Percentiles rank a stretch among this genome's conserved stretches.
These are phyloP conservation scores for Lepeophtheirus salmonis DNA, from an alignment of 1,140 invertebrate species.

Conservation along the genomic window DNA sequence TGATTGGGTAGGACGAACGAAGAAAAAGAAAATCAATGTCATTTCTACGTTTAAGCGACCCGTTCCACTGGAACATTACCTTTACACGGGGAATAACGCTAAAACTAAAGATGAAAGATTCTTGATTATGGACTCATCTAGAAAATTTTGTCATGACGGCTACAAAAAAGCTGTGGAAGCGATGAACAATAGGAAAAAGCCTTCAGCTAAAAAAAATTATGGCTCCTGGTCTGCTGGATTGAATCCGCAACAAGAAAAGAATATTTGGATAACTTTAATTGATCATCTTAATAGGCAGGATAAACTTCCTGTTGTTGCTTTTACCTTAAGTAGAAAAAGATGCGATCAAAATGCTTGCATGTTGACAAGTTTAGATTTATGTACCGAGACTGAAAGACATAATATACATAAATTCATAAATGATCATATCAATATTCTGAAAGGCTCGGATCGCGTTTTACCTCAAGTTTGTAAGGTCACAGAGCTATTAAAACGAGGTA, in stretches of 20 bases:
- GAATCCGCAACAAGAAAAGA: constrained; percentile 44
- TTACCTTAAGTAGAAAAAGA: constrained; percentile 74
- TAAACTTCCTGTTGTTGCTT: constrained; percentile 77
- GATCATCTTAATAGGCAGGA: constrained; percentile 54
- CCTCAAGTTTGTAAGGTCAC: constrained; percentile 50
- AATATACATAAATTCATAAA: constrained; percentile 65
- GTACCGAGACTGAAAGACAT: constrained; percentile 56
- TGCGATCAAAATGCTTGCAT: constrained; percentile 54
- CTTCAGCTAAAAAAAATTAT: background rate
- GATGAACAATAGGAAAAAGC: constrained; percentile 38
- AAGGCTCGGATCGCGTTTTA: constrained; percentile 59
- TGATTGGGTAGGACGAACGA: constrained; percentile 87
- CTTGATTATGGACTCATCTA: constrained; percentile 56
- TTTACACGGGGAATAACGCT: constrained; percentile 66
- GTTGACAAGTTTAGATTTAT: constrained; percentile 44
- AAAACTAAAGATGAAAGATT: constrained; percentile 63
- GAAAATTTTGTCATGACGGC: constrained; percentile 45
- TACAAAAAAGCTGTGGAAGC: constrained; percentile 43
- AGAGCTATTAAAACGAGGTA: constrained; percentile 61
- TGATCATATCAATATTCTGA: constrained; percentile 56
- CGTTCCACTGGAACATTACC: constrained; percentile 79
- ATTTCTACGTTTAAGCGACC: constrained; percentile 83
- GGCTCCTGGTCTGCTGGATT: background rate
- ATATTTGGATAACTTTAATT: constrained; percentile 63
- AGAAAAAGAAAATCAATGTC: constrained; percentile 79